Evolutionary conservation across 2,888 invertebrate species (phyloP).

Genomic region (Scaeva pyrastri): DNA sequence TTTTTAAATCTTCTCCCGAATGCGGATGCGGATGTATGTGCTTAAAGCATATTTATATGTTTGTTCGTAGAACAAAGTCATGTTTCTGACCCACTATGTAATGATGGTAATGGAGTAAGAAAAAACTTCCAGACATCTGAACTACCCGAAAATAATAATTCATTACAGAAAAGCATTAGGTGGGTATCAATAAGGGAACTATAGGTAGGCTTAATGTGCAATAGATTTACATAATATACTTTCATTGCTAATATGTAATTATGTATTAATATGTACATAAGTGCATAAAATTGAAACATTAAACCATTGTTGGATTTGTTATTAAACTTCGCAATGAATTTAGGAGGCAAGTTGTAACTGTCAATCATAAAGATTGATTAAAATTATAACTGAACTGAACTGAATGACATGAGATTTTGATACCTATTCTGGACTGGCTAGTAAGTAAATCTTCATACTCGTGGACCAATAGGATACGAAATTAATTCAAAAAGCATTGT

Average conservation of each 20-base stretch:
- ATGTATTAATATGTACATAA: no score
- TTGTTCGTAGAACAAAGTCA: neutral
- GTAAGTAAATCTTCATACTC: no score
- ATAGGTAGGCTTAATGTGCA: no score
- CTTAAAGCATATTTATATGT: neutral
- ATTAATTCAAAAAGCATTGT: neutral
- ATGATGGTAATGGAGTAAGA: neutral
- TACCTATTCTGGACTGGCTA: neutral
- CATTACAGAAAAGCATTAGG: neutral
- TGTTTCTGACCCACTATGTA: neutral
- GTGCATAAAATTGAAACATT: no score
- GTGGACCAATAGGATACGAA: neutral
- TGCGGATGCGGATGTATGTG: neutral
- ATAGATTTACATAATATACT: no score
- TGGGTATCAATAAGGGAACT: no score
- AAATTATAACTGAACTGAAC: conserved; percentile 24
- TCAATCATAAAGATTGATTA: conserved; percentile 28
- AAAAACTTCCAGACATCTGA: neutral
- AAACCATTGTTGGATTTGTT: no score
- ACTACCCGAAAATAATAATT: neutral
- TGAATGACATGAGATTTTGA: conserved; percentile 19
- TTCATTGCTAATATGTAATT: no score
- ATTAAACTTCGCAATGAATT: conserved; percentile 1
- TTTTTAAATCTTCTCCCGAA: neutral
- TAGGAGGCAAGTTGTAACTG: neutral